phyloP scores from a whole-genome alignment of 2,888 invertebrate genomes.

The Metacarcinus magister region DNA sequence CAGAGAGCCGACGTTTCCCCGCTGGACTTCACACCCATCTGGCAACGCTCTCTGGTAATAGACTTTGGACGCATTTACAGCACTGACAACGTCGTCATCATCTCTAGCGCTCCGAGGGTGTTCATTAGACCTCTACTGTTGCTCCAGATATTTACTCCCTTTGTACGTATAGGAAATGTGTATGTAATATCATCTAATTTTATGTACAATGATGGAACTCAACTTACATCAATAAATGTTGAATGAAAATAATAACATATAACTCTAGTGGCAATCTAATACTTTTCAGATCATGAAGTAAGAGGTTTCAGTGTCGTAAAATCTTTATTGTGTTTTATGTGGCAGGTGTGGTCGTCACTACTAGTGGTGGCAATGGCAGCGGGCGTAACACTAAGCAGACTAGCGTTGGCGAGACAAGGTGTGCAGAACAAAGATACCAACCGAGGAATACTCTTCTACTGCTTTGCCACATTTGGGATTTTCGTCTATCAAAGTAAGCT shows the following conservation, averaged over 20 bases:
- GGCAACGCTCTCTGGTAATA: conserved; percentile 60
- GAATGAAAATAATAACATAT: neutral
- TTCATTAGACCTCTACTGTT: conserved; percentile 61
- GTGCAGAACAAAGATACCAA: neutral
- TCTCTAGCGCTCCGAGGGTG: conserved; percentile 64
- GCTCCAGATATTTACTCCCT: conserved; percentile 68
- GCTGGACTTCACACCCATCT: conserved; percentile 70
- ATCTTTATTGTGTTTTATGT: neutral
- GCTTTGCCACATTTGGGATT: neutral
- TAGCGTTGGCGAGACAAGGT: neutral
- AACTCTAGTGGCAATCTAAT: neutral
- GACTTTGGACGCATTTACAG: conserved; percentile 73
- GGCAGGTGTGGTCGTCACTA: conserved; percentile 54
- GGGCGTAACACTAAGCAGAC: neutral
- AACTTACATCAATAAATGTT: neutral
- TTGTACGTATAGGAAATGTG: conserved; percentile 38
- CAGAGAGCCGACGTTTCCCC: conserved; percentile 72
- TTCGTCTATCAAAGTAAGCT: conserved; percentile 58
- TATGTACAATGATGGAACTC: neutral
- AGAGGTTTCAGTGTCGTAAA: neutral
- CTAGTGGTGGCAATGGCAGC: conserved; percentile 40
- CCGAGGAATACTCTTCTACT: neutral
- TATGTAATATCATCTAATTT: neutral
- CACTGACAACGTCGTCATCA: conserved; percentile 70
- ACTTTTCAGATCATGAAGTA: neutral